Evolutionary conservation across 2,888 invertebrate species (phyloP).

Genomic region (Girardia tigrina): DNA sequence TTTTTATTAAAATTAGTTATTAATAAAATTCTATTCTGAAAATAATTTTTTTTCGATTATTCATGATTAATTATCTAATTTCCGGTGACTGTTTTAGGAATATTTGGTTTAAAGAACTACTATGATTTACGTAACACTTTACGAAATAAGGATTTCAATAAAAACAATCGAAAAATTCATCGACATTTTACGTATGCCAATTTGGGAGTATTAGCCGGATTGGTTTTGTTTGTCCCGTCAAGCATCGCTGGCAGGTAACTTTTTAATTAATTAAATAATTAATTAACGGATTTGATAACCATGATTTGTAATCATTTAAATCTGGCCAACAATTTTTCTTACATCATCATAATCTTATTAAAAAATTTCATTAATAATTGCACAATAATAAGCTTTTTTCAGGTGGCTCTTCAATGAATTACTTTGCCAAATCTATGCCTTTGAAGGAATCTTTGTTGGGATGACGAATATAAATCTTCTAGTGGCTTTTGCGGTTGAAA

Average conservation of each 20-base stretch:
- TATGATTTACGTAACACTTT: background rate
- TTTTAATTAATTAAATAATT: no score
- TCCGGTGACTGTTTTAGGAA: constrained; percentile 15
- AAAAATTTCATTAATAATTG: background rate
- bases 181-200: constrained; percentile 38
- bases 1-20: no score
- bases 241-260: constrained; percentile 42
- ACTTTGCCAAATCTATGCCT: constrained; percentile 43
- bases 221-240: constrained; percentile 41
- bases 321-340: no score
- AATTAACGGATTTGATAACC: no score
- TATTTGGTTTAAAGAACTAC: background rate
- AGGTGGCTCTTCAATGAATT: constrained; percentile 44
- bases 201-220: constrained; percentile 40
- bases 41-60: background rate
- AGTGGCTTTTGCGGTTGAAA: constrained; percentile 41
- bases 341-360: background rate
- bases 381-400: constrained; percentile 33
- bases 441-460: constrained; percentile 43
- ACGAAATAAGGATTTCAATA: background rate
- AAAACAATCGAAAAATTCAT: background rate
- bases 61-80: background rate
- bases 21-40: background rate
- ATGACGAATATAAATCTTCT: constrained; percentile 41
- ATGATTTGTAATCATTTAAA: no score